A percentile compares a stretch with the other conserved stretches of the same genome.
Conservation (phyloP, 2,888 invertebrate species). For the Lobophora halterata region DNA sequence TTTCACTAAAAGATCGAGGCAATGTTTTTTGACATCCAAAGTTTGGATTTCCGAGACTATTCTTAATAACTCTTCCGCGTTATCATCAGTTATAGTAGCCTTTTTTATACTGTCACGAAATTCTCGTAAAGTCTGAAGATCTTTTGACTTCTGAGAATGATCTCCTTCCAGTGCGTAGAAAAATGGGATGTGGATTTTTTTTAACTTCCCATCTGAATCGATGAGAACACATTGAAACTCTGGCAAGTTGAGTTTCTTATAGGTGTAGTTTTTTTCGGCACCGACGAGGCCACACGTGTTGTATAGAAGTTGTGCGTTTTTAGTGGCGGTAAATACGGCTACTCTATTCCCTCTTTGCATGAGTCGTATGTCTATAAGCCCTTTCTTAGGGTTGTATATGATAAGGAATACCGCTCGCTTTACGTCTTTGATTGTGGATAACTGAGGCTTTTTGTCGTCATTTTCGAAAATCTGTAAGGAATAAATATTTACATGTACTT, state of each 20-base stretch:
- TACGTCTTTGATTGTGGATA: conserved; percentile 68
- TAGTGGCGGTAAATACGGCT: conserved; percentile 94
- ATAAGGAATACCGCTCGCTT: conserved; percentile 90
- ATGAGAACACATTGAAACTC: conserved; percentile 89
- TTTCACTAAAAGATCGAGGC: conserved; percentile 84
- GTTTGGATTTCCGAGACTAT: conserved; percentile 85
- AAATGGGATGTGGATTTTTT: conserved; percentile 93
- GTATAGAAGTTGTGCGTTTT: conserved; percentile 89
- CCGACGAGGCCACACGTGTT: conserved; percentile 91
- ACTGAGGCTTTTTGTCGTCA: conserved; percentile 64
- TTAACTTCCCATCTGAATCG: conserved; percentile 90
- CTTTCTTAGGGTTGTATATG: conserved; percentile 95
- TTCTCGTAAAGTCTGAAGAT: conserved; percentile 91
- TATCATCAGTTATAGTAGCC: conserved; percentile 71
- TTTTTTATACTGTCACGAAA: conserved; percentile 84
- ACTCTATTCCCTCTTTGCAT: conserved; percentile 94
- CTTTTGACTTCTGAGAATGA: conserved; percentile 92
- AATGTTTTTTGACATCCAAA: conserved; percentile 85
- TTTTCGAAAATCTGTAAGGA: conserved; percentile 68
- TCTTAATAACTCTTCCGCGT: conserved; percentile 75
- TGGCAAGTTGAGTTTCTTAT: conserved; percentile 80
- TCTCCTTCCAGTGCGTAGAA: conserved; percentile 94
- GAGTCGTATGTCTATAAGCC: conserved; percentile 95
- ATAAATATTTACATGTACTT: too few species aligned
- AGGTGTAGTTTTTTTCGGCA: conserved; percentile 77